Evolutionary conservation across 2,113 vertebrate genomes (phyloP).

Genomic region (Otus sunia): DNA sequence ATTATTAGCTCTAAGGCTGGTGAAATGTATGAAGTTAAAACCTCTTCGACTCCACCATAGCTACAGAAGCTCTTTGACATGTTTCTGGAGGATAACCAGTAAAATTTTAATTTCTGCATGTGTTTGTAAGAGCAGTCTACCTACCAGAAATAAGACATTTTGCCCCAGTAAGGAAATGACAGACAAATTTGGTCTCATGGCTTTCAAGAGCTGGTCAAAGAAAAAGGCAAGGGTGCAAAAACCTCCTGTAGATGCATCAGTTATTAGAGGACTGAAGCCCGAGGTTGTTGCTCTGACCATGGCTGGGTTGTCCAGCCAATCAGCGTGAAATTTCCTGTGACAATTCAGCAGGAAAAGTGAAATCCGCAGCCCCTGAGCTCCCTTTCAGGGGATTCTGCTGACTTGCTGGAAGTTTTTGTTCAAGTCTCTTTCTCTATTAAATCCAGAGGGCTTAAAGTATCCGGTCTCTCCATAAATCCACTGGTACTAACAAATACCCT

Average conservation of each 20-base stretch:
- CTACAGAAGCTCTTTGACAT: background rate
- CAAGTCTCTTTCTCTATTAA: background rate
- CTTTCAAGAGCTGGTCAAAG: background rate
- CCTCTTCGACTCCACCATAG: background rate
- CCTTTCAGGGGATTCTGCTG: background rate
- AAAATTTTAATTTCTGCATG: background rate
- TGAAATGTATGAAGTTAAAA: background rate
- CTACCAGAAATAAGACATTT: background rate
- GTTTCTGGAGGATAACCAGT: constrained; percentile 9
- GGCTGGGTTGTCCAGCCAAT: background rate
- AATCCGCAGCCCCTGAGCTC: background rate
- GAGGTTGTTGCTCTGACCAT: background rate
- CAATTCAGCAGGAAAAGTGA: background rate
- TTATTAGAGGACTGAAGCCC: fast-evolving
- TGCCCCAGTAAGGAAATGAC: background rate
- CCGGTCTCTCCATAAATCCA: background rate
- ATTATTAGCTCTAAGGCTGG: background rate
- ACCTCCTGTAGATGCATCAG: too few relatives aligned
- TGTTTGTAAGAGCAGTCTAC: background rate
- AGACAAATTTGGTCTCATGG: background rate
- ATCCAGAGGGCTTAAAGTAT: background rate
- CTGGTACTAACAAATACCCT: background rate
- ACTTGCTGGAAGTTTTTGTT: background rate
- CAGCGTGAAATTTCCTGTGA: fast-evolving
- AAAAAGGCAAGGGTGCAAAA: background rate